Base-by-base conservation (phyloP, 1,140 invertebrate genomes). In the Mercenaria mercenaria region DNA sequence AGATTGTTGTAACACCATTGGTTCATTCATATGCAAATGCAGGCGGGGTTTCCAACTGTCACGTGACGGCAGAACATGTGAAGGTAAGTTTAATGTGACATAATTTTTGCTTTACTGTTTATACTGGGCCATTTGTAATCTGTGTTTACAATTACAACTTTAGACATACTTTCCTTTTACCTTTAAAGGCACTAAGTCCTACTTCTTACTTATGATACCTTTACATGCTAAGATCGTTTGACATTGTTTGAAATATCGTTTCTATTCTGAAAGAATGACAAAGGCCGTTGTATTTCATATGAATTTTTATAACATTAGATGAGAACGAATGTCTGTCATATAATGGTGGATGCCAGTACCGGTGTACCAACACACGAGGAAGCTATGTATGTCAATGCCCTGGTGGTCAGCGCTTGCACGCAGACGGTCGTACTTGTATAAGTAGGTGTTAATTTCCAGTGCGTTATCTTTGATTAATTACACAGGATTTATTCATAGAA, bases 21-120 rank as follows among this genome's bases (percentile, higher is more conserved):
- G 96, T 20, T 96, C 95, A 13, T 96, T 92, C 87, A 91, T 93
- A 20, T 96, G 96, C 85, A 93, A 92, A 64, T 97, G 96, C 91
- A 94, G 94, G n/a, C 82, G 91, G 15, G 96, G 96, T 10, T 96
- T 94, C 91, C 85, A 93, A 47, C 83, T 96, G 0, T 92, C 91
- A 26, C 67, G 91, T 26, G 96, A 96, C 91, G 94, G 94, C 18
- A 94, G 94, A 84, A 94, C 92, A 43, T 97, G 96, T 89, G 81
- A 93, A 90, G 96, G 96, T 96, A 92, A 92, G 88, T 0, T 18
- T 41, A 23, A 43, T 59, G 43, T 59, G 47, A 20, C 10, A 50
- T 50, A 50, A 50, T 50, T 11, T 50, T 50, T 50, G 20, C 20
- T 11, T 50, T 50, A 11, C 47, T 50, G 47, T 10, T 50, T 50